phyloP scores from a whole-genome alignment of 2,888 invertebrate genomes.

The Eupithecia insigniata region DNA sequence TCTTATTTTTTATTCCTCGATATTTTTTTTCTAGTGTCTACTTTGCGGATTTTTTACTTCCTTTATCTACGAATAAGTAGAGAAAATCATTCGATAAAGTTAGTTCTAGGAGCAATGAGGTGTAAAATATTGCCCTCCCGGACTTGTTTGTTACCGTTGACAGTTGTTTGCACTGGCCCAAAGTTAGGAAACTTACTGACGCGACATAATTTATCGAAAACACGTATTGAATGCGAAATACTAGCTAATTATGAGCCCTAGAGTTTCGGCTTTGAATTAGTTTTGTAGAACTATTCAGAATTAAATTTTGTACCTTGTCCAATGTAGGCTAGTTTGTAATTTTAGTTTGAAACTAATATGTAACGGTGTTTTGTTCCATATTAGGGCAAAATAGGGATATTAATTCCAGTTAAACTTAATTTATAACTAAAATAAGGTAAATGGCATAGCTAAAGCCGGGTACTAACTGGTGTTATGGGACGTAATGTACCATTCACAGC shows the following conservation, averaged over 20 bases:
- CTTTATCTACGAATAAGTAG: not conserved
- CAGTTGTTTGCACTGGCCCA: conserved; percentile 16
- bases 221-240: conserved; percentile 36
- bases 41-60: too few relatives aligned
- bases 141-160: conserved; percentile 35
- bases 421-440: not conserved
- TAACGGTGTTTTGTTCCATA: not conserved
- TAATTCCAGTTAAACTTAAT: not conserved
- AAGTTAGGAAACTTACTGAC: conserved; percentile 32
- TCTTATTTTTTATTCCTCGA: too few relatives aligned
- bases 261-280: conserved; percentile 8
- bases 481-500: too few relatives aligned
- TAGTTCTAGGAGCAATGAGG: not conserved
- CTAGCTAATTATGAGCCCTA: conserved; percentile 29
- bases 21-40: too few relatives aligned
- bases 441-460: too few relatives aligned
- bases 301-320: conserved; percentile 6
- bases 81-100: not conserved
- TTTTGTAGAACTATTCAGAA: conserved; percentile 5
- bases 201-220: conserved; percentile 37
- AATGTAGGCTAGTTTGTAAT: not conserved
- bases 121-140: conserved; percentile 28
- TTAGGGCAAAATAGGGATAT: not conserved
- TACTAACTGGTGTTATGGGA: too few relatives aligned
- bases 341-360: not conserved